Evolutionary conservation across 2,888 invertebrate genomes (phyloP).

Genomic region (Pseudococcus jackbeardsleyi): DNA sequence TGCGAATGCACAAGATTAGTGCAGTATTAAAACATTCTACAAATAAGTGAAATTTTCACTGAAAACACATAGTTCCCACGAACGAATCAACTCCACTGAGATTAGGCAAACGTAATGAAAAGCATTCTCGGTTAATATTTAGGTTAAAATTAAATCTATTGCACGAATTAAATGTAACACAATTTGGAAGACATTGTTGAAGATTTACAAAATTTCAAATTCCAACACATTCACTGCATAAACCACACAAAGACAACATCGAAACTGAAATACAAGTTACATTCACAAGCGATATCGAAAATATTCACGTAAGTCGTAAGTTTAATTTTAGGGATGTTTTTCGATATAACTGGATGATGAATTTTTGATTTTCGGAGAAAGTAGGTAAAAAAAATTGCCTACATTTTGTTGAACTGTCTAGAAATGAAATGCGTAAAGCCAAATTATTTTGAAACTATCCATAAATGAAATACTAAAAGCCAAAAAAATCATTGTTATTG

Average conservation of each 20-base stretch:
- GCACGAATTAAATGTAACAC: neutral
- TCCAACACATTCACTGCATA: neutral
- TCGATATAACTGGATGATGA: no score
- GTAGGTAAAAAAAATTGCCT: no score
- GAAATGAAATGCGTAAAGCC: no score
- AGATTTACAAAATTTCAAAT: neutral
- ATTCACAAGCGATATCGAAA: neutral
- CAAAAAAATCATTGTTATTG: no score
- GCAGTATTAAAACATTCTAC: constrained; percentile 34
- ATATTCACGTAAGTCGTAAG: no score
- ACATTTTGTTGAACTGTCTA: no score
- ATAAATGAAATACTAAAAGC: no score
- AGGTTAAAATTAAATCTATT: neutral
- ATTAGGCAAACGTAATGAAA: neutral
- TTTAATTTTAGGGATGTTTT: no score
- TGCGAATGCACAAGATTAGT: neutral
- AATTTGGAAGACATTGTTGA: constrained; percentile 25
- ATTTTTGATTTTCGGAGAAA: no score
- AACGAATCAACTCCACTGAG: constrained; percentile 13
- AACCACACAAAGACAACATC: constrained; percentile 16
- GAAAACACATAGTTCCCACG: constrained; percentile 4
- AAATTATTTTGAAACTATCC: no score
- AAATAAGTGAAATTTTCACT: neutral
- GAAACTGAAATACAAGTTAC: constrained; percentile 28
- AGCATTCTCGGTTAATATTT: neutral